Evolutionary conservation across 2,797 vertebrate species (phyloP).

Genomic region (Sus cebifrons): DNA sequence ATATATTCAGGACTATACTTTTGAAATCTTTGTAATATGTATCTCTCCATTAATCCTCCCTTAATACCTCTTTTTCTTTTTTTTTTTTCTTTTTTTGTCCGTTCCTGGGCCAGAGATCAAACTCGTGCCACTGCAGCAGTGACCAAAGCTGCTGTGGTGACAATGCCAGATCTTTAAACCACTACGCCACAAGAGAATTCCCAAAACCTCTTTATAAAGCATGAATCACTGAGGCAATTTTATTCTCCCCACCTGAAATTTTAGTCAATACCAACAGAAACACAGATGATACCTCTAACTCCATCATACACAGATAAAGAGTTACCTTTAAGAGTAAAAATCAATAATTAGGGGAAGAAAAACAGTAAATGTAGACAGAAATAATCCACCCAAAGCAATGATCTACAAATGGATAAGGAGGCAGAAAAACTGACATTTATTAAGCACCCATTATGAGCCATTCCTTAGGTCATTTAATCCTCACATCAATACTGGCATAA

Average conservation of each 20-base stretch:
- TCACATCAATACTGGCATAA: neutral
- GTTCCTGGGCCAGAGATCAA: too few relatives aligned
- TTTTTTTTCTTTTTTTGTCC: too few relatives aligned
- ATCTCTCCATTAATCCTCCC: neutral
- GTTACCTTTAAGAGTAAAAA: neutral
- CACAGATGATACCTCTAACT: neutral
- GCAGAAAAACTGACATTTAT: neutral
- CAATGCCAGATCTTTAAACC: too few relatives aligned
- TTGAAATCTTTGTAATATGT: neutral
- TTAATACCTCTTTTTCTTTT: too few relatives aligned
- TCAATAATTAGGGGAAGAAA: neutral
- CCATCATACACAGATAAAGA: neutral
- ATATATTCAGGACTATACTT: neutral
- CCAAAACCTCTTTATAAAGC: constrained; percentile 28
- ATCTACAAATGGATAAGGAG: neutral
- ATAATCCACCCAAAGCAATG: neutral
- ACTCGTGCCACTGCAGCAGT: too few relatives aligned
- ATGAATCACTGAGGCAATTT: neutral
- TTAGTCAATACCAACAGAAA: neutral
- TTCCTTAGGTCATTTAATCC: neutral
- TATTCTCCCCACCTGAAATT: neutral
- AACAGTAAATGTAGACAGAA: constrained; percentile 1
- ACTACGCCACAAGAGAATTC: too few relatives aligned
- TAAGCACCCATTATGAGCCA: neutral
- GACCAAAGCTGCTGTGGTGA: too few relatives aligned